phyloP scores from a whole-genome alignment of 2,797 vertebrate genomes.

The Chelonia mydas region DNA sequence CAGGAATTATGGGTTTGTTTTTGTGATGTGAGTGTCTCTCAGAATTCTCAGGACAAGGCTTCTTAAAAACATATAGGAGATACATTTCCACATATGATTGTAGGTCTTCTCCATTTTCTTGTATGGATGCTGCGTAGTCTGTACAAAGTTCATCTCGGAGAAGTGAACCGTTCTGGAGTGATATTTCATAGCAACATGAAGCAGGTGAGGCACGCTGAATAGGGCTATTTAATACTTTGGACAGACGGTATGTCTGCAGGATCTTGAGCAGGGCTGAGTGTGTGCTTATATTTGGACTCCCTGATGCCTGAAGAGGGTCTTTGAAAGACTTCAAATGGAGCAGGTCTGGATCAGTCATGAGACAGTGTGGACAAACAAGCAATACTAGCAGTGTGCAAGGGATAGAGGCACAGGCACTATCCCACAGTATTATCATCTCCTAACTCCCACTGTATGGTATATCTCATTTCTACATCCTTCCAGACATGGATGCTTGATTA shows the following conservation, averaged over 20 bases:
- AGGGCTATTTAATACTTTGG: too few relatives aligned
- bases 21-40: not conserved
- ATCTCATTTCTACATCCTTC: not conserved
- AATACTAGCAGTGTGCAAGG: not conserved
- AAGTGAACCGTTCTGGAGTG: not conserved
- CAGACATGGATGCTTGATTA: not conserved
- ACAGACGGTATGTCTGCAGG: not conserved
- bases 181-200: not conserved
- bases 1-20: not conserved
- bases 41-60: not conserved
- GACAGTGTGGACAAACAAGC: not conserved
- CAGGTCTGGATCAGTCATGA: not conserved
- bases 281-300: not conserved
- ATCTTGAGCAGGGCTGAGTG: not conserved
- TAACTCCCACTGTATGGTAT: not conserved
- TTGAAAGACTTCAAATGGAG: not conserved
- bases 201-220: not conserved
- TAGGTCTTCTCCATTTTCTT: not conserved
- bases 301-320: not conserved
- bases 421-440: not conserved
- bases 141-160: not conserved
- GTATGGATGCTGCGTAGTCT: not conserved
- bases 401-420: not conserved
- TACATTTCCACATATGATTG: not conserved
- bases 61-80: not conserved